Evolutionary conservation across 2,888 invertebrate species (phyloP).

Genomic region (Sabatieria punctata): DNA sequence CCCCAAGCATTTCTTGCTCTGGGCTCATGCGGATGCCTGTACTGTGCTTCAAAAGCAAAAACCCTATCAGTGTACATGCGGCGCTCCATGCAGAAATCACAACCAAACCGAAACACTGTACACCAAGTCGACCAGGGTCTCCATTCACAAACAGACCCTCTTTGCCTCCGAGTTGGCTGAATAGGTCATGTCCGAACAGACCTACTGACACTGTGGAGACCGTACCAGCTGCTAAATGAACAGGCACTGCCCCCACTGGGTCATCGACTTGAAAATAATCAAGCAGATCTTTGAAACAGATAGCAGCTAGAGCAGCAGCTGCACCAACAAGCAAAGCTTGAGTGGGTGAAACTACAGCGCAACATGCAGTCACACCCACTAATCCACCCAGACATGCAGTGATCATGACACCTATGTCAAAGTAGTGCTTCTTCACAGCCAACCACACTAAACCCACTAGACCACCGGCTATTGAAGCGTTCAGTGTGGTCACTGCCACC

Average conservation of each 20-base stretch:
- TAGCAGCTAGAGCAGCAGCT: too few relatives aligned
- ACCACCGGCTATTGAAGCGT: conserved; percentile 78
- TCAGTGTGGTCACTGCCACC: conserved; percentile 74
- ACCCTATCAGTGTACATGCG: neutral
- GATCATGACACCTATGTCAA: too few relatives aligned
- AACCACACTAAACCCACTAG: too few relatives aligned
- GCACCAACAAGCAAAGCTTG: too few relatives aligned
- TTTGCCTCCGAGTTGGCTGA: neutral
- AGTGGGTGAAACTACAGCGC: too few relatives aligned
- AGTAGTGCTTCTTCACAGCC: too few relatives aligned
- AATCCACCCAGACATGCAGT: too few relatives aligned
- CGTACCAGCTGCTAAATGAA: neutral
- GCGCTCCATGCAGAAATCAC: neutral
- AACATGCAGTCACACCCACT: too few relatives aligned
- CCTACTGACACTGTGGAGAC: neutral
- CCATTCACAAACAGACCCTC: neutral
- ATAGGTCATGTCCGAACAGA: neutral
- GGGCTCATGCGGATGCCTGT: neutral
- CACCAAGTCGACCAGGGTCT: neutral
- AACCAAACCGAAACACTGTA: neutral
- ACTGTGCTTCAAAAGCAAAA: neutral
- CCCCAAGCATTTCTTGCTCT: neutral
- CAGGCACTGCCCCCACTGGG: neutral
- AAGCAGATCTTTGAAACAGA: too few relatives aligned
- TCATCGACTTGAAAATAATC: too few relatives aligned